Base-by-base conservation (phyloP, 2,888 invertebrate genomes). In the Chesias legatella region DNA sequence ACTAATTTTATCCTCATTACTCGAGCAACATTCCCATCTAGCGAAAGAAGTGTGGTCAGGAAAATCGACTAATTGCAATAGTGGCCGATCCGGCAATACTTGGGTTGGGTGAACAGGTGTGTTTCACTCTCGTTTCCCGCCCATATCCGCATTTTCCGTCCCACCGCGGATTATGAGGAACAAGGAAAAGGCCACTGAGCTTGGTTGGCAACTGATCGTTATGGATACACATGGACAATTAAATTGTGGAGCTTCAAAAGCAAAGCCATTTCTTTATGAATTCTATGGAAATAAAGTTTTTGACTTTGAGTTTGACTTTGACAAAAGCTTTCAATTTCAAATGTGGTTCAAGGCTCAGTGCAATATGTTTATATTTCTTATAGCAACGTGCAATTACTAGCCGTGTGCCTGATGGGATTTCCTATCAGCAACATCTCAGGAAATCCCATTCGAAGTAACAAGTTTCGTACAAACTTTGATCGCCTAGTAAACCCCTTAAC, bases 121-220 rank as follows among this genome's bases (percentile, higher is more conserved):
- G 58, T 70, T 76, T 71, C 72, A 69, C 73, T 77, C 68, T 70
- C 65, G 43, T 63, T 70, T 70, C 58, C 67, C 49, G 52, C 25
- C 39, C 10, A 29, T 44, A 76, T 73, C 74, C 73, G 75, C 67
- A 53, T 76, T 73, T 72, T 69, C 69, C 63, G 59, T 56, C 55
- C 53, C 37, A 10, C 30, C 52, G 58, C 56, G 58, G 54, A 63
- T 59, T 60, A 58, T 51, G 56, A 60, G 64, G 67, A 72, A 73
- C 59, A 69, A 73, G 75, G 73, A 76, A 79, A 58, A 63, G 51
- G 48, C 41, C 36, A 44, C 45, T 44, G 44, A 33, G 58, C 53
- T 58, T 42, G 51, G 53, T 53, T 44, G 39, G 60, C 45, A 60
- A 56, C 45, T 56, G 64, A 63, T 64, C 60, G 71, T 75, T 73